phyloP scores from a whole-genome alignment of 2,797 vertebrate genomes.

The Sebastes baramenuke region DNA sequence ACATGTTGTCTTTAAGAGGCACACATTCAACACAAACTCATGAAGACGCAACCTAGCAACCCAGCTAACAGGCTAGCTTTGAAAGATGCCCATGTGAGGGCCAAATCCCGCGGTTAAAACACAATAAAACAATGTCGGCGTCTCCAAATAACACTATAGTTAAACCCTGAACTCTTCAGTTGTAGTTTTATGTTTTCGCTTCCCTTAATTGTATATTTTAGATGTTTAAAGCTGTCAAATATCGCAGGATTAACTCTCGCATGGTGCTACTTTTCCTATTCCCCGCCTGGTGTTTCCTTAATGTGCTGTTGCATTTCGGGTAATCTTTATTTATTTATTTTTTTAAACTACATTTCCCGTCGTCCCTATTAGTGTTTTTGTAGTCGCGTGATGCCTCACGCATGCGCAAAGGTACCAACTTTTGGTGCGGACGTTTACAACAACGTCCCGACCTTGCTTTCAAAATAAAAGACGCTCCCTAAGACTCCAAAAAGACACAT shows the following conservation, averaged over 20 bases:
- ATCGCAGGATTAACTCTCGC: background rate
- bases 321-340: conserved; percentile 23
- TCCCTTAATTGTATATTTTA: background rate
- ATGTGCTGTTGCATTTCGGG: conserved; percentile 64
- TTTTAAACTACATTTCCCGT: conserved; percentile 57
- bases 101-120: conserved; percentile 37
- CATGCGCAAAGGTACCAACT: background rate
- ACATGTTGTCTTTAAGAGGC: conserved; percentile 71
- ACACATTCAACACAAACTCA: conserved; percentile 1
- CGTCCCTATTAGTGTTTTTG: background rate
- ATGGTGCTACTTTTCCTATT: conserved; percentile 66
- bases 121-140: background rate
- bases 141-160: background rate
- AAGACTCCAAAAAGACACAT: too few species aligned
- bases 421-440: background rate
- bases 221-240: background rate
- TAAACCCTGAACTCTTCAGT: fast-evolving
- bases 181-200: fast-evolving
- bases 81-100: conserved; percentile 53
- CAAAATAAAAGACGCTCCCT: conserved; percentile 13
- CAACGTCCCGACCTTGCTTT: conserved; percentile 3
- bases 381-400: conserved; percentile 23
- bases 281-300: conserved; percentile 67
- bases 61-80: conserved; percentile 45
- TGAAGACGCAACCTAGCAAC: conserved; percentile 8